phyloP scores from a whole-genome alignment of 2,797 vertebrate genomes.

The Mormyrus hasselquistii region DNA sequence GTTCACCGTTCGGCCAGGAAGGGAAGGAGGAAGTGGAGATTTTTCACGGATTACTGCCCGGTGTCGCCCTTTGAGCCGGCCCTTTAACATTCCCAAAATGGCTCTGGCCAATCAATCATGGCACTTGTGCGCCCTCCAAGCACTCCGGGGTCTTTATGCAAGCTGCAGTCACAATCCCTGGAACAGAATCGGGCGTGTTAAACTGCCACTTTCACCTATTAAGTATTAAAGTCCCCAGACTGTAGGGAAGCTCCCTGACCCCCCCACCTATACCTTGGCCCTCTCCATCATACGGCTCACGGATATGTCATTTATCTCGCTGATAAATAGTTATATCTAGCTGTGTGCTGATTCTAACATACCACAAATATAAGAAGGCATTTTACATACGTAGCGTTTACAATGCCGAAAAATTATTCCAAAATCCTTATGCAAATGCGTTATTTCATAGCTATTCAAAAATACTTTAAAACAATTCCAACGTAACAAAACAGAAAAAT shows the following conservation, averaged over 20 bases:
- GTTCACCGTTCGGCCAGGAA: constrained; percentile 51
- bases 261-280: not conserved
- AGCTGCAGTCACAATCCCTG: constrained; percentile 4
- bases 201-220: not conserved
- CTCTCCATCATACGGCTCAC: not conserved
- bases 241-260: not conserved
- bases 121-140: constrained; percentile 34
- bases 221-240: not conserved
- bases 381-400: not conserved
- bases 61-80: constrained; percentile 59
- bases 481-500: not conserved
- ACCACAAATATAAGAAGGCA: not conserved
- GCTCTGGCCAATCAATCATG: constrained; percentile 62
- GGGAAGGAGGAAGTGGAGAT: constrained; percentile 65
- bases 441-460: not conserved
- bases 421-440: not conserved
- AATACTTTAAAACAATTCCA: not conserved
- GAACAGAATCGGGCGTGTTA: not conserved
- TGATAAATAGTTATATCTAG: not conserved
- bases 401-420: not conserved
- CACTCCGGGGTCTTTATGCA: constrained; percentile 18
- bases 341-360: not conserved
- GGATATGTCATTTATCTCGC: not conserved
- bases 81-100: constrained; percentile 65
- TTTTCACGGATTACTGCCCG: constrained; percentile 62